phyloP scores from a whole-genome alignment of 2,888 invertebrate species.

The Trimorus sp. region DNA sequence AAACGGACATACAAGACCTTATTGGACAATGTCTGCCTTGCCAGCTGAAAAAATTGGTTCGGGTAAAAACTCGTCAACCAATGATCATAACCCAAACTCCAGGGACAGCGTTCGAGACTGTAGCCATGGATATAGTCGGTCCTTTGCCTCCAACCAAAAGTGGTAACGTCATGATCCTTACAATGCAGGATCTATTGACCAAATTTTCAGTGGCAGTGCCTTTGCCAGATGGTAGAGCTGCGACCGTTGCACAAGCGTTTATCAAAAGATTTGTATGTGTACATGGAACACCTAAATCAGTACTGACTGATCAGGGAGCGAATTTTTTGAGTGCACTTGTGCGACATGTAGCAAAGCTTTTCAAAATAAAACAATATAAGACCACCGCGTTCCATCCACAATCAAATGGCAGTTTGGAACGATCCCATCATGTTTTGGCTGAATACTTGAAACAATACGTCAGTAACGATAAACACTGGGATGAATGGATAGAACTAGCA shows the following conservation, averaged over 20 bases:
- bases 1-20: constrained; percentile 56
- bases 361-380: background rate
- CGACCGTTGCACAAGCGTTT: constrained; percentile 11
- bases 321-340: constrained; percentile 1
- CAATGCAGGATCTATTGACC: constrained; percentile 5
- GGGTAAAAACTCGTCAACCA: constrained; percentile 52
- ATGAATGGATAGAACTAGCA: background rate
- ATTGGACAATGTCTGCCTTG: constrained; percentile 57
- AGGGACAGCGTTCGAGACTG: constrained; percentile 49
- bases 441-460: constrained; percentile 11
- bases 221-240: background rate
- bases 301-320: constrained; percentile 31
- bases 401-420: background rate
- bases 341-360: background rate
- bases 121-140: constrained; percentile 64
- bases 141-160: constrained; percentile 53
- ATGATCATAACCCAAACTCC: constrained; percentile 65
- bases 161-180: constrained; percentile 52
- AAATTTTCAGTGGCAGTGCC: constrained; percentile 15
- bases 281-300: constrained; percentile 26
- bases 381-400: constrained; percentile 7
- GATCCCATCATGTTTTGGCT: constrained; percentile 6
- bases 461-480: constrained; percentile 3
- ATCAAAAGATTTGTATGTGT: constrained; percentile 17
- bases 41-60: constrained; percentile 61